Evolutionary conservation across 2,797 vertebrate species (phyloP).

Genomic region (Champsocephalus gunnari): DNA sequence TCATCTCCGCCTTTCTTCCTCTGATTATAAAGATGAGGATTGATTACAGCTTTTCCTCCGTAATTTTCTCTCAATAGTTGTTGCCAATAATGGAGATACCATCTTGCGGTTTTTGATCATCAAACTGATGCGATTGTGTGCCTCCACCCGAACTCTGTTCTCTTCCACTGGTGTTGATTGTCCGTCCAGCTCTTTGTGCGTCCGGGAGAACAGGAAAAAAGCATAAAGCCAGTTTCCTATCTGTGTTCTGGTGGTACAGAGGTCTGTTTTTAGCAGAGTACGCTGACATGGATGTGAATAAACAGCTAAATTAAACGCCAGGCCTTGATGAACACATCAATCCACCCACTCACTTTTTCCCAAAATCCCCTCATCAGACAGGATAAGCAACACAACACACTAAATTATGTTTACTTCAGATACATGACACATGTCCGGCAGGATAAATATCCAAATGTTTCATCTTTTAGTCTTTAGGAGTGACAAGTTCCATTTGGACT

Average conservation of each 20-base stretch:
- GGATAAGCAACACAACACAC: background rate
- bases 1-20: constrained; percentile 57
- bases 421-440: background rate
- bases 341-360: constrained; percentile 39
- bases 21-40: constrained; percentile 48
- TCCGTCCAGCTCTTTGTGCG: constrained; percentile 50
- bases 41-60: constrained; percentile 39
- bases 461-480: constrained; percentile 21
- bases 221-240: constrained; percentile 67
- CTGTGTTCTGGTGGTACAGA: constrained; percentile 33
- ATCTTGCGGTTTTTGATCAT: constrained; percentile 30
- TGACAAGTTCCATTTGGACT: constrained; percentile 47
- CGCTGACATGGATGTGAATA: constrained; percentile 44
- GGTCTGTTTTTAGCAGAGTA: constrained; percentile 62
- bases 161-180: constrained; percentile 26
- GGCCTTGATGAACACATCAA: constrained; percentile 37
- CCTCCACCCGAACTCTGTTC: constrained; percentile 24
- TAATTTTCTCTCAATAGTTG: constrained; percentile 55
- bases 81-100: constrained; percentile 52
- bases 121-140: constrained; percentile 40
- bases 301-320: constrained; percentile 52
- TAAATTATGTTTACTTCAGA: background rate
- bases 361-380: constrained; percentile 30
- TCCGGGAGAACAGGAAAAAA: constrained; percentile 68
- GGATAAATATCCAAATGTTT: background rate